Percentiles rank a stretch among this genome's conserved stretches.
phyloP scores from a whole-genome alignment of 2,888 invertebrate genomes.

The Andricus curvator region DNA sequence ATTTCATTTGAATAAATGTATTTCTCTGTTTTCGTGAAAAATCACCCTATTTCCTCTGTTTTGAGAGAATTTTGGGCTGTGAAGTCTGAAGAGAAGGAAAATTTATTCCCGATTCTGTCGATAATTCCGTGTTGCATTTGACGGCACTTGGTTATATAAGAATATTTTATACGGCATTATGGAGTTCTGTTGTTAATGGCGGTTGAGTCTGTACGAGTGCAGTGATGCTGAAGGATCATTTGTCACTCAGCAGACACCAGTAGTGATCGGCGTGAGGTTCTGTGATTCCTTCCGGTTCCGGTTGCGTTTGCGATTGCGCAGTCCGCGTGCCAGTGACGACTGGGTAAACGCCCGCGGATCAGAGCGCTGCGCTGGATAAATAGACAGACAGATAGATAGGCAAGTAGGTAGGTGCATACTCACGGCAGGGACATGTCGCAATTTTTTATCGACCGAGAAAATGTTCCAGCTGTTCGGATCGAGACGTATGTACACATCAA shows the following conservation, averaged over 20 bases:
- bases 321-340: conserved; percentile 17
- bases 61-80: too few species aligned
- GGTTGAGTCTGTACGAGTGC: not conserved
- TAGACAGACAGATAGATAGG: conserved; percentile 43
- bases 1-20: too few species aligned
- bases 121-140: conserved; percentile 8
- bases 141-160: conserved; percentile 19
- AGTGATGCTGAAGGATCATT: conserved; percentile 2
- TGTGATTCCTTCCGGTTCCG: conserved; percentile 34
- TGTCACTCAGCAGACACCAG: conserved; percentile 18
- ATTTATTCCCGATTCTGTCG: conserved; percentile 9
- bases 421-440: conserved; percentile 56
- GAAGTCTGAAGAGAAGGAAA: not conserved
- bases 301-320: conserved; percentile 12
- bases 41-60: too few species aligned
- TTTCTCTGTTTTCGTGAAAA: too few species aligned
- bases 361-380: conserved; percentile 42
- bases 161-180: conserved; percentile 17
- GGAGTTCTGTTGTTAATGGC: not conserved
- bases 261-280: conserved; percentile 27
- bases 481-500: conserved; percentile 77
- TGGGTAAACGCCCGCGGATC: conserved; percentile 24
- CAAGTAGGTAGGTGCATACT: conserved; percentile 50
- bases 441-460: conserved; percentile 66
- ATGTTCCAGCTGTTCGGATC: conserved; percentile 67